These are phyloP conservation scores for Carassius carassius DNA, from an alignment of 2,113 vertebrate species.

Conservation along the genomic window DNA sequence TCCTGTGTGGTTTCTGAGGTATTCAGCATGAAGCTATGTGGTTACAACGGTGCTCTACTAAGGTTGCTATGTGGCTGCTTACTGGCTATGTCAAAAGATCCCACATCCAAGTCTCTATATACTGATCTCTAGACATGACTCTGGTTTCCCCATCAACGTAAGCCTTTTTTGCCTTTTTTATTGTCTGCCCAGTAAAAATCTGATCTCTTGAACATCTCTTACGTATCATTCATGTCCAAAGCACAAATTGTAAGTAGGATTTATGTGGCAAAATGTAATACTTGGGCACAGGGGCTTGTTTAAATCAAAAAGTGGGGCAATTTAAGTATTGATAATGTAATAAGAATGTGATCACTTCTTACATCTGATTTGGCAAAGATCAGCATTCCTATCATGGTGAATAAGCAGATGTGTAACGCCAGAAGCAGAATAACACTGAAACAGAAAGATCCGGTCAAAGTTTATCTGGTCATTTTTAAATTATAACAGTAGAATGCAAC, in stretches of 20 bases:
- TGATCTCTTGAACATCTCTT: neutral
- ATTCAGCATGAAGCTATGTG: neutral
- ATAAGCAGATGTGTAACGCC: constrained; percentile 87
- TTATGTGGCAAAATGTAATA: neutral
- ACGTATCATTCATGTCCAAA: neutral
- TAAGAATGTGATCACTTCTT: constrained; percentile 41
- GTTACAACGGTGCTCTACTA: neutral
- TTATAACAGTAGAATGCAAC: neutral
- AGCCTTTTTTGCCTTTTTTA: neutral
- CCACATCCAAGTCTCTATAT: neutral
- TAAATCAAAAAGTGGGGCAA: neutral
- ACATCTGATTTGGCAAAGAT: constrained; percentile 89
- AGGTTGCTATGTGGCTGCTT: neutral
- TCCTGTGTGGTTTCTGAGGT: neutral
- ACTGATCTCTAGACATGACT: neutral
- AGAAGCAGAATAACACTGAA: constrained; percentile 87
- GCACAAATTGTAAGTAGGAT: neutral
- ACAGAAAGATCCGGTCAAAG: constrained; percentile 2
- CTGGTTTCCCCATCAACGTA: neutral
- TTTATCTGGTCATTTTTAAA: neutral
- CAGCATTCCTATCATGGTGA: constrained; percentile 94
- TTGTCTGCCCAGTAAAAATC: neutral
- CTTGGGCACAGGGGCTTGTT: neutral
- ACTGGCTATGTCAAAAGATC: neutral
- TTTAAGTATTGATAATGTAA: neutral